Conservation (phyloP, 2,888 invertebrate species). For the Sinhomidia bicolor region DNA sequence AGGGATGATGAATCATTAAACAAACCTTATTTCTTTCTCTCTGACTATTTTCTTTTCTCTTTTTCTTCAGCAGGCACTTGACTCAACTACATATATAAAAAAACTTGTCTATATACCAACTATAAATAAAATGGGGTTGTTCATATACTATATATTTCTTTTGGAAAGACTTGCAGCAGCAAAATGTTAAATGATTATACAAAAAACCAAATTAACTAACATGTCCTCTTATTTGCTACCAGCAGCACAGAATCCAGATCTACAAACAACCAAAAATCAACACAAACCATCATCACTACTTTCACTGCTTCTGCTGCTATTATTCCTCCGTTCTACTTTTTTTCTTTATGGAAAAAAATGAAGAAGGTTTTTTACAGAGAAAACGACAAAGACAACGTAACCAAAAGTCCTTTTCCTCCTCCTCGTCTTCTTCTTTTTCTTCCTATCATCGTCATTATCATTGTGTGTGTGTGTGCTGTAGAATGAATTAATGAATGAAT, state of each 20-base stretch:
- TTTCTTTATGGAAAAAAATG: no score
- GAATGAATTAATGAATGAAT: slow-evolving; percentile 1
- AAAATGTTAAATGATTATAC: no score
- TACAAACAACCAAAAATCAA: no score
- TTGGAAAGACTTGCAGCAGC: no score
- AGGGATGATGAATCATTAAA: slow-evolving; percentile 44
- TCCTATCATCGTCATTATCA: slow-evolving; percentile 3
- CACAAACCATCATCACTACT: no score
- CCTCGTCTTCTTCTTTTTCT: no score
- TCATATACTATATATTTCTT: background rate
- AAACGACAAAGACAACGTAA: background rate
- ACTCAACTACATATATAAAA: background rate
- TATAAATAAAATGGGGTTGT: background rate
- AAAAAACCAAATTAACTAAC: no score
- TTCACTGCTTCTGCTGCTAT: no score
- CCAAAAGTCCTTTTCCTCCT: no score
- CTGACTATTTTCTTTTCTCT: background rate
- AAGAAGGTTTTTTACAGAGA: background rate
- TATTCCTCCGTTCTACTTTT: no score
- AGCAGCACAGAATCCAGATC: no score
- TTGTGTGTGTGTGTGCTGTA: background rate
- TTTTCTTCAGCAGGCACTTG: background rate
- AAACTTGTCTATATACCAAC: background rate
- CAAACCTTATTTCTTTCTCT: slow-evolving; percentile 23
- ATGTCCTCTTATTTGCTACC: no score